Evolutionary conservation across 2,797 vertebrate species (phyloP), one percentile per base, ranked within the genome.

Genomic region (Pelobates cultripes): DNA sequence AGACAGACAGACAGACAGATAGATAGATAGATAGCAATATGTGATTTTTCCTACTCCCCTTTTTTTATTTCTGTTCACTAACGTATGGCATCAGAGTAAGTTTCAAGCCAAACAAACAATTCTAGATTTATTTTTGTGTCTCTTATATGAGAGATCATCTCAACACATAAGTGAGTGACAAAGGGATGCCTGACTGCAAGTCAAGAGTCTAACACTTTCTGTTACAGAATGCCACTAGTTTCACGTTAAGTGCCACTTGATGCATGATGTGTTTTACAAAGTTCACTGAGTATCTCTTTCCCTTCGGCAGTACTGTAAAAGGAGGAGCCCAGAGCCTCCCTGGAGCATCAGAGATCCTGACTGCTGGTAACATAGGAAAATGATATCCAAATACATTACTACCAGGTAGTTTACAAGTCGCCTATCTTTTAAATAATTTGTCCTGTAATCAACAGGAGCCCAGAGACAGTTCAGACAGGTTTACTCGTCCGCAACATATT

Each of bases 91-190:
- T 6, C 47, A 51, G 10, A 4, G 3, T 57, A 12, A 57, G 55
- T 6, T 51, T 3, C 45, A 73, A 57, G 60, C 71, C 44, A 66
- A 82, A 77, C 63, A 68, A 78, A 61, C 43, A 53, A 13, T 10
- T 73, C 75, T 78, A 74, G 77, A 68, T 78, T 61, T 83, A 73
- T 83, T 41, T n/a, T 45, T 14, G 7, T 75, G 47, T 70, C 60
- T 63, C 69, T 73, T 13, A 79, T 51, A 75, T 7, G 42, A 61
- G 40, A 14, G 55, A 67, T 82, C 15, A 72, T 44, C 13, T 82
- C 41, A 77, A 51, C 55, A 40, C n/a, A 71, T 8, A 44, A 75
- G 44, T 42, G 41, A 75, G 6, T 8, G 60, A 15, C n/a, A 3
- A 72, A 13, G 63, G 4, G 13, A 15, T 47, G 4, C 53, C 47